Conservation (phyloP, 35 echinoderm and acorn worm genomes). For the Apostichopus japonicus region DNA sequence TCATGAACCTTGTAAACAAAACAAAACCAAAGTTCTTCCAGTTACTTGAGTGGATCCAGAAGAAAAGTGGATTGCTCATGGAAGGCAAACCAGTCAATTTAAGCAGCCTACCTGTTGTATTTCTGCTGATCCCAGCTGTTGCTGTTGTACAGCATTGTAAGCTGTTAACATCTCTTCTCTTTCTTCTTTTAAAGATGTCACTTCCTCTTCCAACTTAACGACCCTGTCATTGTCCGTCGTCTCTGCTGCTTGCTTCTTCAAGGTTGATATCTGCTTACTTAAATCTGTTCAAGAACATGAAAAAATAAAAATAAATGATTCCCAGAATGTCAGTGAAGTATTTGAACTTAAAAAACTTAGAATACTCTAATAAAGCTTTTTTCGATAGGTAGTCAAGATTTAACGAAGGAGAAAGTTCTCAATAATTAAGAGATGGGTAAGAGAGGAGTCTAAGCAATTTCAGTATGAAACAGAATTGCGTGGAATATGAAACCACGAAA, state of each 20-base stretch:
- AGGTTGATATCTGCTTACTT: conserved; percentile 56
- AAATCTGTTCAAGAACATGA: conserved; percentile 37
- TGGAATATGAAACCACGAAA: no score
- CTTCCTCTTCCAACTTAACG: conserved; percentile 52
- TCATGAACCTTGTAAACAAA: no score
- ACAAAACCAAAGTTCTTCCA: no score
- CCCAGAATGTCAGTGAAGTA: no score
- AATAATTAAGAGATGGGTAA: no score
- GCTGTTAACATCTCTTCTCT: conserved; percentile 63
- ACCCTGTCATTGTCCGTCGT: conserved; percentile 17
- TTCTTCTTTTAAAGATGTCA: conserved; percentile 71
- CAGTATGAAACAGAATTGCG: no score
- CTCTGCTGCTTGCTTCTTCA: conserved; percentile 48
- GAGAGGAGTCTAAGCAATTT: no score
- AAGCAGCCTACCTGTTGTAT: conserved; percentile 63
- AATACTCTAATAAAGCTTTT: no score
- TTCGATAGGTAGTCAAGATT: no score
- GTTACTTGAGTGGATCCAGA: not conserved
- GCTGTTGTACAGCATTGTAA: conserved; percentile 89
- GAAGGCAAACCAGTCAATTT: not conserved
- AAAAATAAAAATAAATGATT: no score
- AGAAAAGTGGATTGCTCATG: not conserved
- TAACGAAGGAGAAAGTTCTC: no score
- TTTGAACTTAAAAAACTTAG: no score
- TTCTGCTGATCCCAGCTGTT: conserved; percentile 69